Conservation (phyloP, 2,113 vertebrate genomes). For the Periophthalmus modestus region DNA sequence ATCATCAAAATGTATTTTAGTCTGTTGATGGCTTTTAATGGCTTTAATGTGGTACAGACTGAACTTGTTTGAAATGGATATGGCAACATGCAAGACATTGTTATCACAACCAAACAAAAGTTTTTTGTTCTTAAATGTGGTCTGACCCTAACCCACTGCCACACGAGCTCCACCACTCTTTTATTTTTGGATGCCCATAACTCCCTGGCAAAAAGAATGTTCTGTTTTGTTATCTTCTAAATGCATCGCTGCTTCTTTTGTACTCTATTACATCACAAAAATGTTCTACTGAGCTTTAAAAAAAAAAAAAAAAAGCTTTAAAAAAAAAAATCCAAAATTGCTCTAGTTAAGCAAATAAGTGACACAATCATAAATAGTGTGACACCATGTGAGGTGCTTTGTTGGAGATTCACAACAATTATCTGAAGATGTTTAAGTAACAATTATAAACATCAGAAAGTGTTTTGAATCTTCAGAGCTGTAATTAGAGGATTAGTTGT, state of each 20-base stretch:
- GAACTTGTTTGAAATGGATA: too few relatives aligned
- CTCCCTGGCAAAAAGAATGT: slow-evolving; percentile 3
- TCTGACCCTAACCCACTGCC: too few relatives aligned
- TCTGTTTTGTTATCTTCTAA: neutral
- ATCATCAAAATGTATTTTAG: too few relatives aligned
- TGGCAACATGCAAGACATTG: too few relatives aligned
- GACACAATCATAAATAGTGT: neutral
- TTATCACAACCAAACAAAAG: too few relatives aligned
- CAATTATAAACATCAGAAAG: neutral
- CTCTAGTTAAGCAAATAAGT: neutral
- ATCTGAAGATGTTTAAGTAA: neutral
- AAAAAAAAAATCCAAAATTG: neutral
- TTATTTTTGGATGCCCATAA: neutral
- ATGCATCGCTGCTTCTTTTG: slow-evolving; percentile 6
- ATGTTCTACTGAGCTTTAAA: neutral
- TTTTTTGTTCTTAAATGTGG: too few relatives aligned
- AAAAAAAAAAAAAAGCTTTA: neutral
- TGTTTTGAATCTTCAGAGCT: neutral
- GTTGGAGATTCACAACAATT: neutral
- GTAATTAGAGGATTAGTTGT: neutral
- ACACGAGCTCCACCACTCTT: neutral
- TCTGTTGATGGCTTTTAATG: too few relatives aligned
- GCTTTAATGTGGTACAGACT: too few relatives aligned
- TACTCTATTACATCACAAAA: neutral
- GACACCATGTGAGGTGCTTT: neutral